Base-by-base conservation (phyloP, 2,113 vertebrate species). In the Platysternon megacephalum region DNA sequence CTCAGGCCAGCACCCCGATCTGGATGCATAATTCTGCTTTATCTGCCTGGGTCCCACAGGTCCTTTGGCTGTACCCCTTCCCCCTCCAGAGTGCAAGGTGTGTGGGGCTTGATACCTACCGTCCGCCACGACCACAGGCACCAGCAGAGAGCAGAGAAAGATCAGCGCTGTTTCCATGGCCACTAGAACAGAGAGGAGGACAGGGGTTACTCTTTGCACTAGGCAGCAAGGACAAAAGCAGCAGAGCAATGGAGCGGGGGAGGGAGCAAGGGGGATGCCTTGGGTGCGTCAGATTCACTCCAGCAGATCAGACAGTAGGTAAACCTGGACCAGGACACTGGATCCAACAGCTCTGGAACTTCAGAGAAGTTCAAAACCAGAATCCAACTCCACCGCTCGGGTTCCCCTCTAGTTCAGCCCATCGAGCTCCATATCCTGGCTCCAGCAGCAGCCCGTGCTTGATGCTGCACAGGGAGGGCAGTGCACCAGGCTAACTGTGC, bases 91-190 rank as follows among this genome's bases (percentile, higher is more conserved):
- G 26, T 0, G 11, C 0, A 1, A 16, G 72, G 10, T 82, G n/a
- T 35, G n/a, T 8, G 39, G 16, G 2, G 1, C 19, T 3, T 0
- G 48, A 55, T 79, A 98, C 99, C 98, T 97, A 99, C 99, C 99
- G 1, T 98, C 97, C 72, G 98, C 98, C 84, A 98, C 4, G 83
- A 98, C 97, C 1, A 93, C 96, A 5, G 98, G 99, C 61, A 99
- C 98, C 97, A 99, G 97, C 88, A 99, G 98, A 55, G 99, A 99
- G 94, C 99, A 99, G 53, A 99, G 98, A 93, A 99, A 97, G 96
- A 99, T 95, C 97, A 99, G 97, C 96, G 53, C 96, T 65, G 98
- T 98, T 98, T 99, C 99, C 99, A 99, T 99, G 98, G 98, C 96
- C 79, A 97, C 99, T 99, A 98, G 6, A 19, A 91, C 91, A 92